Evolutionary conservation across 1,140 invertebrate species (phyloP).

Genomic region (Planococcus citri): DNA sequence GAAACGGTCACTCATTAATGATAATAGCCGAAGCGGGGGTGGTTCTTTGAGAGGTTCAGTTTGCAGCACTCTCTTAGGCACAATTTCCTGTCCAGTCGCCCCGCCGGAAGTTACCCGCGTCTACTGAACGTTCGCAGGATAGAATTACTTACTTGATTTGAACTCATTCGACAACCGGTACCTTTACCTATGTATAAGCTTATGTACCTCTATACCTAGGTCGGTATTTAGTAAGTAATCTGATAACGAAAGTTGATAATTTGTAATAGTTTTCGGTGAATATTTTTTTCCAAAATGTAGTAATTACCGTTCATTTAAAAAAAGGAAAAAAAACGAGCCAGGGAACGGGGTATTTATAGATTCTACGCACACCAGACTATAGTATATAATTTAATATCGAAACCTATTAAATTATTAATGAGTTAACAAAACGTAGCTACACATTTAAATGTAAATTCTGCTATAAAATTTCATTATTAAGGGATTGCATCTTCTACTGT

Average conservation of each 20-base stretch:
- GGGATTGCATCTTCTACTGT: too few species aligned
- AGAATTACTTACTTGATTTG: not conserved
- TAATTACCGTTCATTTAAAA: not conserved
- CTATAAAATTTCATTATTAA: too few species aligned
- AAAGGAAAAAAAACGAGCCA: too few species aligned
- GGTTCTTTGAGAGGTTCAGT: not conserved
- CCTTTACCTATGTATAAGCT: too few species aligned
- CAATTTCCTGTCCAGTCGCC: not conserved
- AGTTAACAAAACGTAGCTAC: not conserved
- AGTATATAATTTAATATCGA: not conserved
- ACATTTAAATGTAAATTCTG: not conserved
- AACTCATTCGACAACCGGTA: not conserved
- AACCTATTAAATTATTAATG: not conserved
- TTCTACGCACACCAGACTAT: too few species aligned
- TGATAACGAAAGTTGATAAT: not conserved
- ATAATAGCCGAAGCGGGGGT: not conserved
- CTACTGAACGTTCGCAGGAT: not conserved
- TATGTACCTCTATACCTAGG: too few species aligned
- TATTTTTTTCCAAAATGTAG: not conserved
- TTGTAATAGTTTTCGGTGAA: not conserved
- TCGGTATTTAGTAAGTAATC: not conserved
- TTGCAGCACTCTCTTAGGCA: not conserved
- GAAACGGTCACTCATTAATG: conserved; percentile 2
- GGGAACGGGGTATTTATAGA: too few species aligned
- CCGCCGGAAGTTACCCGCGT: not conserved